Base-by-base conservation (phyloP, 2,113 vertebrate species). In the Isurus oxyrinchus region DNA sequence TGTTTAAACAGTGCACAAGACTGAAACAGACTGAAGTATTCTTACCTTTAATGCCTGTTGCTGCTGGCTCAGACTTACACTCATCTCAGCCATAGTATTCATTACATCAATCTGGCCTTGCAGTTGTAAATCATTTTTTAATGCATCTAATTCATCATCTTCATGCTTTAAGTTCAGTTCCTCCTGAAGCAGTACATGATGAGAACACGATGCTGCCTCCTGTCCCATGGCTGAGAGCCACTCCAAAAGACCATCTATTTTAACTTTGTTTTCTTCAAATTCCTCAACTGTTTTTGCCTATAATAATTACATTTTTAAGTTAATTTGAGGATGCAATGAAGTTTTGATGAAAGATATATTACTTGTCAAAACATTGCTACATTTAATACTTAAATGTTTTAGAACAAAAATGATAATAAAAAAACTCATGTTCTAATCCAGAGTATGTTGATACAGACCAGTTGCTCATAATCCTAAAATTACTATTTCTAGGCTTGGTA, bases 281-380 rank as follows among this genome's bases (percentile, higher is more conserved):
- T 99, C 98, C 95, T 99, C 98, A 96, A 97, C 98, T 96, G 99
- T 98, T 98, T 98, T 99, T 57, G 98, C 99, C 99, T 99, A 97
- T 96, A 97, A 97, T 96, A 5, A 97, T 96, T 49, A 96, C 53
- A 81, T 35, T 16, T 76, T 3, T 25, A 63, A 88, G 55, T 93
- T 13, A 55, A 57, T n/a, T 72, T 8, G 61, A n/a, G 4, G 53
- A 96, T 66, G 25, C n/a, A 8, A 91, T 90, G 7, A 55, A 27
- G 53, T n/a, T 93, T 91, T 93, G 13, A 61, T 19, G 35, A 14
- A 93, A 93, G n/a, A 63, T 40, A 61, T 19, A 35, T 57, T 53
- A 67, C 7, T 67, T 63, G 44, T 27, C 67, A 49, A 53, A 40
- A 69, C 21, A 76, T 67, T 40, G n/a, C 49, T 40, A 94, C 59